A percentile compares a stretch with the other conserved stretches of the same genome.
These are phyloP conservation scores for Holcopasites calliopsidis DNA, from an alignment of 1,140 invertebrate genomes.

Conservation along the genomic window DNA sequence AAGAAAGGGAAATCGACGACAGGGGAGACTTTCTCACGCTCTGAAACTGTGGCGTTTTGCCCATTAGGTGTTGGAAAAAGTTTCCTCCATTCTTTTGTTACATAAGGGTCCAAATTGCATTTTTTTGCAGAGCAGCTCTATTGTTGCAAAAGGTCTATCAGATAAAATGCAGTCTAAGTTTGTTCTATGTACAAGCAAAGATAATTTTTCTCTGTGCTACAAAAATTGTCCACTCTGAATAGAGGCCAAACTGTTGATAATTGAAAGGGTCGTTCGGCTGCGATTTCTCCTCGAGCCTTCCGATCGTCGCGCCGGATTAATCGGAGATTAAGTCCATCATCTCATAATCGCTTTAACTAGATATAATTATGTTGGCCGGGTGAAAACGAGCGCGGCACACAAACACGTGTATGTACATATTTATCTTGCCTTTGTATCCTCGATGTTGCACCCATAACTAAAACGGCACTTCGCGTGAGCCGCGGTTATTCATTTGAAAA, in stretches of 20 bases:
- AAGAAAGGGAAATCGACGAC: not conserved
- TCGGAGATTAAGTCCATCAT: conserved; percentile 28
- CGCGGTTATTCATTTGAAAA: conserved; percentile 55
- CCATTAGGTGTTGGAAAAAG: no score
- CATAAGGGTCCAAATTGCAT: no score
- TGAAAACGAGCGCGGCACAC: not conserved
- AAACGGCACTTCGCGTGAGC: not conserved
- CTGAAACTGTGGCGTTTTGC: no score
- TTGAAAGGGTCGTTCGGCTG: not conserved
- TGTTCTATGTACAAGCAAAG: no score
- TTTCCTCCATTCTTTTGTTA: no score
- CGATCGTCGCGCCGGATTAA: conserved; percentile 18
- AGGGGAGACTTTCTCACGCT: not conserved
- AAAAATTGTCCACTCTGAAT: no score
- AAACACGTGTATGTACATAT: conserved; percentile 19
- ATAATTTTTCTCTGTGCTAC: no score
- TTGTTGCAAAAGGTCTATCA: no score
- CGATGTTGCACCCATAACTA: not conserved
- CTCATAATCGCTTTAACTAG: conserved; percentile 41
- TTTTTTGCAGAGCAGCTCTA: no score
- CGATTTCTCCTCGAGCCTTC: conserved; percentile 1
- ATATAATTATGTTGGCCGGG: conserved; percentile 24
- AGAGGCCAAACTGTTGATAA: no score
- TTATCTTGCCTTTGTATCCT: not conserved
- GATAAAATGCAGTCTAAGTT: no score